These are phyloP conservation scores for Agraylea sexmaculata DNA, from an alignment of 1,140 invertebrate species.

Conservation along the genomic window DNA sequence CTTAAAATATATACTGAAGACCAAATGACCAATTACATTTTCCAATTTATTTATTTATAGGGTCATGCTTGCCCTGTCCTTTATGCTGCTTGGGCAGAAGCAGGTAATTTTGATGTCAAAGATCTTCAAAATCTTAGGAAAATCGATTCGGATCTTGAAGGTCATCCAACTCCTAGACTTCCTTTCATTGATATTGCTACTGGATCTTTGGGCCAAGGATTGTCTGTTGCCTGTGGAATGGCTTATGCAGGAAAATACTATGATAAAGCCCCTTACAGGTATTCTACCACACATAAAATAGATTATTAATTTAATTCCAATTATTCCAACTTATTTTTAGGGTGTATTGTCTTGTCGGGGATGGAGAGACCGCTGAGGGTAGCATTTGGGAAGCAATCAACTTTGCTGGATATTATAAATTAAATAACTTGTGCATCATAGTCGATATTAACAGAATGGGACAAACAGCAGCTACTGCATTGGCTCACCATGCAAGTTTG, in stretches of 20 bases:
- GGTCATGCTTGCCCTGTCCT: conserved; percentile 97
- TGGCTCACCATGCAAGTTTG: conserved; percentile 74
- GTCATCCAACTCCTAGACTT: conserved; percentile 94
- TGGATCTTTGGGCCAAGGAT: conserved; percentile 93
- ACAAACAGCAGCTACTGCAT: conserved; percentile 86
- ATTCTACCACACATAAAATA: conserved; percentile 17
- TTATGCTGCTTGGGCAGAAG: conserved; percentile 98
- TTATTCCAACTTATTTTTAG: conserved; percentile 40
- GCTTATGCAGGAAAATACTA: conserved; percentile 96
- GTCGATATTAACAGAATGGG: conserved; percentile 96
- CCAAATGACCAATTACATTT: no score
- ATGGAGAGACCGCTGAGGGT: conserved; percentile 97
- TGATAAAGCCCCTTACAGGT: conserved; percentile 86
- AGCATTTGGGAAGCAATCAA: conserved; percentile 96
- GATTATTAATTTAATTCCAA: neutral
- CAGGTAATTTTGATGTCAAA: conserved; percentile 75
- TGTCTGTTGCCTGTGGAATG: conserved; percentile 94
- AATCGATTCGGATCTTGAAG: conserved; percentile 90
- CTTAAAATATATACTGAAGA: no score
- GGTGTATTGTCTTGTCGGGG: conserved; percentile 91
- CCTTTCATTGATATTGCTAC: conserved; percentile 98
- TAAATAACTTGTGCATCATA: conserved; percentile 94
- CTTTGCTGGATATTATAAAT: conserved; percentile 88
- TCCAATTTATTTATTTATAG: conserved; percentile 24
- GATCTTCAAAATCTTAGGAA: conserved; percentile 87